These are phyloP conservation scores for Pampus argenteus DNA, from an alignment of 2,797 vertebrate genomes.

Conservation along the genomic window DNA sequence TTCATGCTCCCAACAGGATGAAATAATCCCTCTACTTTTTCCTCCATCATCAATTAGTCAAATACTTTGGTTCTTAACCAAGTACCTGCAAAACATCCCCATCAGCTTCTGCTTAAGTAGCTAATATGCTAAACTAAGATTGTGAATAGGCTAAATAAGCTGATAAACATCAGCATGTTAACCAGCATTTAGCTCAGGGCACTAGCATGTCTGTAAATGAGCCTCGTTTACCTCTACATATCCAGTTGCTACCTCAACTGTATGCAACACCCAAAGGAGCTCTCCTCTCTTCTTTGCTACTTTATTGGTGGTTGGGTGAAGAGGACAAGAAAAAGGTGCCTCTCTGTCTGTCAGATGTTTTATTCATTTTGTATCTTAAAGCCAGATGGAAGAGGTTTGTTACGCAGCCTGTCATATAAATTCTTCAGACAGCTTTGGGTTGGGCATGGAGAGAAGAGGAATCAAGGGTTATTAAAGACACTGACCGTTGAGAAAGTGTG, in stretches of 20 bases:
- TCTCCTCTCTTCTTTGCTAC: conserved; percentile 23
- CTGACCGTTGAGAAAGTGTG: conserved; percentile 37
- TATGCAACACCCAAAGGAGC: conserved; percentile 11
- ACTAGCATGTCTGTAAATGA: neutral
- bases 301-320: conserved; percentile 42
- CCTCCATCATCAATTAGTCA: neutral
- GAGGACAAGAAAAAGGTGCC: conserved; percentile 50
- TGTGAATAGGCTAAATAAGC: too few relatives aligned
- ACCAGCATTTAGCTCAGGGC: neutral
- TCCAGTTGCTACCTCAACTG: conserved; percentile 2
- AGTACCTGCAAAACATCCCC: neutral
- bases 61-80: neutral
- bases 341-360: conserved; percentile 72
- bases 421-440: conserved; percentile 52
- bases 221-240: conserved; percentile 3
- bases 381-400: conserved; percentile 74
- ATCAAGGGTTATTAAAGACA: conserved; percentile 39
- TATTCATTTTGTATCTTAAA: conserved; percentile 64
- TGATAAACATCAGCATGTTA: too few relatives aligned
- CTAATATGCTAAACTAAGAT: too few relatives aligned
- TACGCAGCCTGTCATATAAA: conserved; percentile 58
- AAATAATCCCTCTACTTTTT: neutral
- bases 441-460: conserved; percentile 34
- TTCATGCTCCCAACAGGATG: neutral
- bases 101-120: neutral